These are phyloP conservation scores for Acrocephalus kingi DNA, from an alignment of 2,113 vertebrate species.

Conservation along the genomic window DNA sequence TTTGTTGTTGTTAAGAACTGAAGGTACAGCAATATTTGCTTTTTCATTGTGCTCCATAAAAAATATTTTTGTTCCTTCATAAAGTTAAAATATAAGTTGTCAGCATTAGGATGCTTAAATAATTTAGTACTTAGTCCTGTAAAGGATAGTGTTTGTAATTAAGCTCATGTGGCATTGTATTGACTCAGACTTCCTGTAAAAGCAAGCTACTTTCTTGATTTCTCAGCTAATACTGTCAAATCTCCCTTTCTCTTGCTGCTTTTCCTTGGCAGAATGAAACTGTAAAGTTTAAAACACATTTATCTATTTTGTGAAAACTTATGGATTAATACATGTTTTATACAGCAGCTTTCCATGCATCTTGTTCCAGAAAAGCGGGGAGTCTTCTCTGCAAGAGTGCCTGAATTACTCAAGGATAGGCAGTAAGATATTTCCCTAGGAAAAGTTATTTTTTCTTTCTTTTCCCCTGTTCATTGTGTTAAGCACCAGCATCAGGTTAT, in stretches of 20 bases:
- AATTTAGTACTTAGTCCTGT: not conserved
- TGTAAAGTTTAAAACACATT: not conserved
- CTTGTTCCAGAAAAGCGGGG: not conserved
- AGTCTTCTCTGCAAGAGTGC: not conserved
- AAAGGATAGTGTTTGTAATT: not conserved
- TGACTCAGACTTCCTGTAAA: not conserved
- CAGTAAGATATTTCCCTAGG: not conserved
- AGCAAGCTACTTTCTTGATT: not conserved
- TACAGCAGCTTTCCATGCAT: rapidly evolving
- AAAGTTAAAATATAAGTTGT: not conserved
- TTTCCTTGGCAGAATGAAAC: not conserved
- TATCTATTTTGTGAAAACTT: not conserved
- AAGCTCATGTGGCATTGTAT: not conserved
- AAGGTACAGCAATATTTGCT: not conserved
- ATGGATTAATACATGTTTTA: not conserved
- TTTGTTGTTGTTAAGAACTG: not conserved
- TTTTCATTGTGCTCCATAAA: not conserved
- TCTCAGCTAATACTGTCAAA: not conserved
- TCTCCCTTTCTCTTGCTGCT: not conserved
- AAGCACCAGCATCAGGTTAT: not conserved
- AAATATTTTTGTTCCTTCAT: not conserved
- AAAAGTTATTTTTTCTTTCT: not conserved
- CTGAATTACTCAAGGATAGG: not conserved
- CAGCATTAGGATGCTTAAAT: not conserved
- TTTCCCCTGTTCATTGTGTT: not conserved